Base-by-base conservation (phyloP, 2,113 vertebrate species). In the Tyto alba region DNA sequence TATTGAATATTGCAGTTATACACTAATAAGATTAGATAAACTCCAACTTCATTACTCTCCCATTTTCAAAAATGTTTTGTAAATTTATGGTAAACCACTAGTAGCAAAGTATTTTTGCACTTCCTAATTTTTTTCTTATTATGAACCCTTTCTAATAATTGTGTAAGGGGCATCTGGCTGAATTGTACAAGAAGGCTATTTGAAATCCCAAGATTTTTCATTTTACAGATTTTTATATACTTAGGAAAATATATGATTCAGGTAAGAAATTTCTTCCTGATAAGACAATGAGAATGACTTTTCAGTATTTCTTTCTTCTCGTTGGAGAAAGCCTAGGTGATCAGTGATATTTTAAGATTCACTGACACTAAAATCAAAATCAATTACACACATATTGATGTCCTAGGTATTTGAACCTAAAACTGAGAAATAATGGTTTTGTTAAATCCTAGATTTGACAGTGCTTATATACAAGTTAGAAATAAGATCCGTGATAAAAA, bases 21-120 rank as follows among this genome's bases (percentile, higher is more conserved):
- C 14, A 27, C 19, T 89, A 90, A 88, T 56, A 69, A 29, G 50
- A 78, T 96, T 72, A 90, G 76, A 21, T 91, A 90, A 92, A 95
- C 92, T 95, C 75, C 85, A 75, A 67, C 47, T 93, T 96, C 25
- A n/a, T 84, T 93, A 77, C 25, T 93, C 26, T 90, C 34, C n/a
- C 15, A 9, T 66, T 88, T 60, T 32, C 27, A 71, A 82, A 89
- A 82, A 69, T 45, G 22, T 19, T 45, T 80, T 29, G 29, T 91
- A 78, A 92, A 77, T 85, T 91, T 83, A 22, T 36, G 45, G 22
- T 79, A 62, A 62, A 18, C 11, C 26, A 26, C 40, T 66, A 87
- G 45, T 32, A 56, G 9, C 15, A 17, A 79, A 76, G 32, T 82
- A 85, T 74, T 82, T 60, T 79, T 87, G 30, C 2, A 38, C 10